Evolutionary conservation across 2,113 vertebrate species (phyloP).

Genomic region (Cranoglanis bouderius): DNA sequence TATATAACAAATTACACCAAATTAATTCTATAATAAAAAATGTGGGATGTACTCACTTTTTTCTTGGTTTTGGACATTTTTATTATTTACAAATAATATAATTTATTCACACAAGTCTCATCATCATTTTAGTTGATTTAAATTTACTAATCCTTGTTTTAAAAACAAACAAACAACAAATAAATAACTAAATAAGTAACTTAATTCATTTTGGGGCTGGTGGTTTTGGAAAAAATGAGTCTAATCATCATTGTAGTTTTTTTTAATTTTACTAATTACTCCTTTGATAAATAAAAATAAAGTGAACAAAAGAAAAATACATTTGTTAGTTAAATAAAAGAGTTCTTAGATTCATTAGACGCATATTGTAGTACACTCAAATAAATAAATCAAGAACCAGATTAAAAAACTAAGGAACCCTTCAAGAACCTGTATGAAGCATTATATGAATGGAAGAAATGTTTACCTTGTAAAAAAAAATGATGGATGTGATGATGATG

Average conservation of each 20-base stretch:
- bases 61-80: neutral
- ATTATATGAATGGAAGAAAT: neutral
- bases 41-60: neutral
- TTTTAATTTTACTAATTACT: neutral
- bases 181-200: neutral
- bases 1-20: neutral
- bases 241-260: neutral
- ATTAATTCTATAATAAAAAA: neutral
- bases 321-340: neutral
- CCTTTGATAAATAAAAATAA: neutral
- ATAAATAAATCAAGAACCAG: neutral
- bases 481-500: neutral
- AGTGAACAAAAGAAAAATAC: neutral
- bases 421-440: neutral
- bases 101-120: neutral
- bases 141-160: neutral
- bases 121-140: neutral
- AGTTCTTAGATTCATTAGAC: neutral
- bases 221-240: neutral
- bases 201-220: neutral
- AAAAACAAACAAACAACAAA: neutral
- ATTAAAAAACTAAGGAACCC: neutral
- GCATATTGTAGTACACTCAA: neutral
- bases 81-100: neutral
- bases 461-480: constrained; percentile 44